Base-by-base conservation (phyloP, 2,797 vertebrate genomes). In the Hapalemur alaotrensis region DNA sequence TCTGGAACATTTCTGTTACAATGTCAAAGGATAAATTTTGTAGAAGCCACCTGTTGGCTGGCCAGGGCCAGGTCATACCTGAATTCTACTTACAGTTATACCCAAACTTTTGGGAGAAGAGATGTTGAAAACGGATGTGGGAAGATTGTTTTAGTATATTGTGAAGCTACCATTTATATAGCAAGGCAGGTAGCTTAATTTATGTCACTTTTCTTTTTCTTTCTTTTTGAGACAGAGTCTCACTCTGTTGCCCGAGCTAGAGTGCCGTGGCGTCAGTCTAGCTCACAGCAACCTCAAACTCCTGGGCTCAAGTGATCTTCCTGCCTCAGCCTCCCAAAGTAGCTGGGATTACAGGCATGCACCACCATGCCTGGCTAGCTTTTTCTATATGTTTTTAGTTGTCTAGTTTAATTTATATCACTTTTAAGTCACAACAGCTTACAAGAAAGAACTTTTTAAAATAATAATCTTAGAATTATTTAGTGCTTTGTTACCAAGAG, bases 401-500 rank as follows among this genome's bases (percentile, higher is more conserved):
- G 54, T 57, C 54, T 3, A 57, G 22, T 57, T 57, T 81, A 50
- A 67, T 82, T 41, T 67, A 10, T 67, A 54, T 89, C 30, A 32
- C 25, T 84, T 83, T 59, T 23, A 89, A 41, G 48, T 67, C 61
- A 59, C 25, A 69, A 1, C 41, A 69, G 61, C 11, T 94, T 25
- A n/a, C 5, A 10, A 84, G 52, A 93, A 5, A 23, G 13, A 69
- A 43, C 46, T 57, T n/a, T 48, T 89, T 52, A 14, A 25, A 48
- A 38, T 32, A 88, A 63, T 46, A 72, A 93, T 80, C 48, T 85
- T 80, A 94, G 50, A 17, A 83, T 72, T 95, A 59, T 80, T 92
- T 63, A 82, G 83, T 93, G 82, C 25, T 69, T 80, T 59, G 8
- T 79, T 93, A 65, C 20, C 81, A 84, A 65, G 86, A 88, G 10